phyloP scores from a whole-genome alignment of 2,113 vertebrate genomes.

The Burhinus bistriatus region DNA sequence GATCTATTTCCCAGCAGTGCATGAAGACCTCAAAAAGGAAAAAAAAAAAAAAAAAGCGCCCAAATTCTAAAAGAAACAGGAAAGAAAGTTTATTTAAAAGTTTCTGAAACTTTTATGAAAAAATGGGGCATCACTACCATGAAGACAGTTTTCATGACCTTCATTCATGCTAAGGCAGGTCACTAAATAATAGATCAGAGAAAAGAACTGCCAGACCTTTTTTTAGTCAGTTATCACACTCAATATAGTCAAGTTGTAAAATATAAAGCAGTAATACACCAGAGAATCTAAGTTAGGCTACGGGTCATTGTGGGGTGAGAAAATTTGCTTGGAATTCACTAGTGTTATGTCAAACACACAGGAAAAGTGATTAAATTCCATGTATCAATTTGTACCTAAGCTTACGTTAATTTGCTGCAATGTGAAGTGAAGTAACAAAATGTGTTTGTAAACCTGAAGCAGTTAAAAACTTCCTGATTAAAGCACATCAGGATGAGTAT shows the following conservation, averaged over 20 bases:
- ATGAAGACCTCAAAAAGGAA: neutral
- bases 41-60: neutral
- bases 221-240: neutral
- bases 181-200: conserved; percentile 24
- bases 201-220: conserved; percentile 26
- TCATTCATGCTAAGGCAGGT: neutral
- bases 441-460: neutral
- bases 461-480: neutral
- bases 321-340: neutral
- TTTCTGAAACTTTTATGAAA: neutral
- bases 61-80: neutral
- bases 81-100: neutral
- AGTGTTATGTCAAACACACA: neutral
- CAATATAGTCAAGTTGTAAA: neutral
- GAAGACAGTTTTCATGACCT: neutral
- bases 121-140: neutral
- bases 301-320: neutral
- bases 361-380: neutral
- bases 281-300: neutral
- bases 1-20: neutral
- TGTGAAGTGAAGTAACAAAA: neutral
- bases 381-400: neutral
- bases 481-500: neutral
- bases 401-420: neutral
- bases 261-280: neutral